Evolutionary conservation across 2,888 invertebrate species (phyloP).

Genomic region (Erannis defoliaria): DNA sequence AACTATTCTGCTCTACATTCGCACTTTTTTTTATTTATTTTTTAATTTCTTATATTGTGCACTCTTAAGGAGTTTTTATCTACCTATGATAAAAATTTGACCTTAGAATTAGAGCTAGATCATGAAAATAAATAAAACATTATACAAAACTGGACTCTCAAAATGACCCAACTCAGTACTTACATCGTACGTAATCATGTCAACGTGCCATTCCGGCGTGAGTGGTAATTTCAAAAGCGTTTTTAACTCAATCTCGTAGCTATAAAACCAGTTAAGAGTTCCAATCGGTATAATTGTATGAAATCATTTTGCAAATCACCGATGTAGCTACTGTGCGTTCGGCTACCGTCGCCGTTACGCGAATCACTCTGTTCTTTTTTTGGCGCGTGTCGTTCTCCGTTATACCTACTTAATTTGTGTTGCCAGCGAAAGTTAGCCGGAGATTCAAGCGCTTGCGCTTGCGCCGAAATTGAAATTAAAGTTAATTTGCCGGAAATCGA

Average conservation of each 20-base stretch:
- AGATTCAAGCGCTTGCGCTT: slow-evolving; percentile 40
- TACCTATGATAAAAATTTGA: no score
- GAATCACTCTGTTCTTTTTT: slow-evolving; percentile 78
- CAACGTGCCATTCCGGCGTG: slow-evolving; percentile 43
- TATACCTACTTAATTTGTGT: slow-evolving; percentile 69
- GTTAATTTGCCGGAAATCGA: slow-evolving; percentile 36
- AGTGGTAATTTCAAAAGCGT: slow-evolving; percentile 49
- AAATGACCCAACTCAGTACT: slow-evolving; percentile 21
- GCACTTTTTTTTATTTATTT: no score
- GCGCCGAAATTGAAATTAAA: slow-evolving; percentile 55
- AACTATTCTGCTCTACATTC: no score
- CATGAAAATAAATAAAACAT: slow-evolving; percentile 1
- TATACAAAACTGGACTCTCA: slow-evolving; percentile 10
- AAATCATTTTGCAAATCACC: slow-evolving; percentile 55
- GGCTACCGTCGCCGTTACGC: slow-evolving; percentile 84
- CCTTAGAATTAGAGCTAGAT: no score
- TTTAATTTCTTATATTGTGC: no score
- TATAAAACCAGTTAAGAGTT: slow-evolving; percentile 50
- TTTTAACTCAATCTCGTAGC: slow-evolving; percentile 47
- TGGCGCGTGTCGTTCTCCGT: slow-evolving; percentile 83
- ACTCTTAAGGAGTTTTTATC: no score
- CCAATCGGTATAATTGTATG: slow-evolving; percentile 52
- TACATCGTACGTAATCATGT: slow-evolving; percentile 34
- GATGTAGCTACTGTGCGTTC: slow-evolving; percentile 39
- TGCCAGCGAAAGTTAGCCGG: slow-evolving; percentile 81